Evolutionary conservation across 35 echinoderm and acorn worm genomes (phyloP).

Genomic region (Eucidaris tribuloides): DNA sequence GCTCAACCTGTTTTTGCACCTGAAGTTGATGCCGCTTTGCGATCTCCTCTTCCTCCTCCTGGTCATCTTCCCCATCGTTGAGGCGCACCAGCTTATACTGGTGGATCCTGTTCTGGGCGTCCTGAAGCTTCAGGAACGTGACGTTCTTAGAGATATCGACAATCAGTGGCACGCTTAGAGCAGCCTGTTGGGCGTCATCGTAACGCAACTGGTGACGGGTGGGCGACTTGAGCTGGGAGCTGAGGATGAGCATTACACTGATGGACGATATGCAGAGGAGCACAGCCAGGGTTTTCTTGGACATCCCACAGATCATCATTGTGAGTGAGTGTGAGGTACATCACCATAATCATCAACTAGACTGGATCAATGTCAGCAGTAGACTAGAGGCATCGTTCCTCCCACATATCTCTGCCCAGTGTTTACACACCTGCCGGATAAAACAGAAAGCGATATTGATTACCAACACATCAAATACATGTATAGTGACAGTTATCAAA

Average conservation of each 20-base stretch:
- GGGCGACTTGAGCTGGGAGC: conserved; percentile 9
- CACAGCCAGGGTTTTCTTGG: conserved; percentile 15
- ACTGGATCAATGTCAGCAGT: too few relatives aligned
- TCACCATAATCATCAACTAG: too few relatives aligned
- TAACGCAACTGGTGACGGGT: background rate
- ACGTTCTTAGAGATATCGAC: conserved; percentile 11
- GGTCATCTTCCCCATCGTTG: background rate
- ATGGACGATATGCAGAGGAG: conserved; percentile 8
- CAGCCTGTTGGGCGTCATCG: background rate
- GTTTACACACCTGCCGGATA: too few relatives aligned
- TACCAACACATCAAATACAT: too few relatives aligned
- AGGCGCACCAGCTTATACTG: conserved; percentile 16
- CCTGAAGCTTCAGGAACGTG: background rate
- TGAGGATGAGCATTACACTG: background rate
- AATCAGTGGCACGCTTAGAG: conserved; percentile 3
- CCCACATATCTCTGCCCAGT: too few relatives aligned
- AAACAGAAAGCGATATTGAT: too few relatives aligned
- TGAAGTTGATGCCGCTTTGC: too few relatives aligned
- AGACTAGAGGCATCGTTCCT: too few relatives aligned
- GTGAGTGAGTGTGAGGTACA: background rate
- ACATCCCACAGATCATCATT: background rate
- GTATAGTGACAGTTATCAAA: too few relatives aligned
- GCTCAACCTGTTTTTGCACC: too few relatives aligned
- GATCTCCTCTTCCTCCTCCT: background rate
- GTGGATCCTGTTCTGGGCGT: conserved; percentile 4